Conservation (phyloP, 2,113 vertebrate genomes). For the Myiagra hebetior region DNA sequence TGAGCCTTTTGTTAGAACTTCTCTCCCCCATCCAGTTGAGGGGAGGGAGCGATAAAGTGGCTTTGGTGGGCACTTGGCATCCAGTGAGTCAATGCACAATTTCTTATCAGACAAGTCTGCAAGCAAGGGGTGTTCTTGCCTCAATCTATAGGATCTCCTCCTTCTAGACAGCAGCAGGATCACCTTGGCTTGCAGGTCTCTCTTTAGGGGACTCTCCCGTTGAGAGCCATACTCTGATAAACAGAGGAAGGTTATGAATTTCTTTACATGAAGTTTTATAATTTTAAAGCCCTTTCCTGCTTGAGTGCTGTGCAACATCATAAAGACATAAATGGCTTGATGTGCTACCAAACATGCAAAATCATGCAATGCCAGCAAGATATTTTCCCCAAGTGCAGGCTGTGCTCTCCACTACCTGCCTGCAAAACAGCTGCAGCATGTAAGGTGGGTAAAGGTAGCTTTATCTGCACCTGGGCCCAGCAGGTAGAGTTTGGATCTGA, state of each 20-base stretch:
- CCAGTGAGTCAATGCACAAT: background rate
- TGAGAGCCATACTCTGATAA: background rate
- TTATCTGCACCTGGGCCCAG: background rate
- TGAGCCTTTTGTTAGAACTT: background rate
- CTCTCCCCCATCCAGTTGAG: background rate
- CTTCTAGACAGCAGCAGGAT: background rate
- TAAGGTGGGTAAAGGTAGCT: background rate
- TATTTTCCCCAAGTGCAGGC: background rate
- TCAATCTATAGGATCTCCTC: background rate
- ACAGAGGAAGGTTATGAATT: background rate
- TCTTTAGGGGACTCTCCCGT: background rate
- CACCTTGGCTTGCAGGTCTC: background rate
- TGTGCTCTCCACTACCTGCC: background rate
- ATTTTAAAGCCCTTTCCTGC: background rate
- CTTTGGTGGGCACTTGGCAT: background rate
- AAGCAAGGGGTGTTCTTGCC: accelerated
- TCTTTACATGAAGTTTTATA: background rate
- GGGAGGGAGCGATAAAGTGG: background rate
- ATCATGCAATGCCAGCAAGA: background rate
- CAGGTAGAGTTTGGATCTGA: background rate
- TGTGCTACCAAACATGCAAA: background rate
- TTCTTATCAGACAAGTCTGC: background rate
- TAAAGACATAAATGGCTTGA: background rate
- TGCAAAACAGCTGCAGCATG: background rate
- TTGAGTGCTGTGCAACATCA: background rate